Evolutionary conservation across 2,888 invertebrate species (phyloP), one percentile per base, ranked within the genome.

Genomic region (Lithophane socia): DNA sequence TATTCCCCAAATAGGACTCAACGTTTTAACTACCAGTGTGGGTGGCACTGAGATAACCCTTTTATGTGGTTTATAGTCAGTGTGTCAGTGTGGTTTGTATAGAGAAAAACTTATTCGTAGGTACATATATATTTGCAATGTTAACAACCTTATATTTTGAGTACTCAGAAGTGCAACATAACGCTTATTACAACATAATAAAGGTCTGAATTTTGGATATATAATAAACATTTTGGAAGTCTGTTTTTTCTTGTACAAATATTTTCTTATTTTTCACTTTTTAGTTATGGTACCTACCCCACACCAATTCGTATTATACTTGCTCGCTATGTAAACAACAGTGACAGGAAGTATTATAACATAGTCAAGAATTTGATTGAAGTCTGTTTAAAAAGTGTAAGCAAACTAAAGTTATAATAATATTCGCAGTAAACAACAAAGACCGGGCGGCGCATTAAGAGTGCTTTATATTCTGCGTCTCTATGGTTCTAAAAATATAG

Each of bases 381-480:
- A 37, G 18, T 52, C 18, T 8, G 52, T 8, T 2, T 2, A 52
- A 18, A 52, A 52, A 52, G 52, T 64, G 74, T 87, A 64, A 42
- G n/a, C 47, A 71, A 49, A 70, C 86, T 81, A 49, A 80, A 85
- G 65, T 52, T 67, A 54, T 86, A 77, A 80, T 61, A 79, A 29
- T 77, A 78, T 61, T 76, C 75, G 56, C 49, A 78, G 76, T 79
- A 80, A 76, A 81, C 79, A 88, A 88, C 83, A 89, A 90, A 80
- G 82, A 82, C 82, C 78, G 47, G 86, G 79, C 82, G 76, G 67
- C 76, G 42, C 84, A 89, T 89, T 89, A 89, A 71, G 63, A 74
- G 82, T 83, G 60, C 74, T 89, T 89, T 90, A 81, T 84, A 89
- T 90, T 89, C 89, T 29, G 69, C 64, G 64, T 79, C 73, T 80